Evolutionary conservation across 1,140 invertebrate genomes (phyloP), one percentile per base, ranked within the genome.

Genomic region (Brachionus rubens): DNA sequence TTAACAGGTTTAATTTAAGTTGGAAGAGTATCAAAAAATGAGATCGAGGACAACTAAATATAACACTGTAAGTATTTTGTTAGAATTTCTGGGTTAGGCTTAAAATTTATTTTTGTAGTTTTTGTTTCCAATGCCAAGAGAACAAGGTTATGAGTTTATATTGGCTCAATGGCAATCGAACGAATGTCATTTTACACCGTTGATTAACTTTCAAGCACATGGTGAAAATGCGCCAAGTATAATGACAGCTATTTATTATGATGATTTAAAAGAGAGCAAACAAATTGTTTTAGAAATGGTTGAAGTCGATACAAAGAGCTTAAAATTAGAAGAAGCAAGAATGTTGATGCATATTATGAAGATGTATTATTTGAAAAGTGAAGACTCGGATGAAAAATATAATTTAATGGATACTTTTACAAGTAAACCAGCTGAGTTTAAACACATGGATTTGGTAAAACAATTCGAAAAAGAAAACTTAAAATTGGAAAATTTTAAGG

Each of bases 201-300:
- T 72, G 46, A 72, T 72, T 3, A 72, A 54, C 24, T 72, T 50
- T 50, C 68, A 72, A 40, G 68, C 68, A 33, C 68, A 72, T 24
- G 68, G 68, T 24, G 68, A 72, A 54, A 72, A 72, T 41, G 68
- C 68, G 10, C 68, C 68, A 40, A 33, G 46, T 19, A 54, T 30
- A 10, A 72, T 72, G 68, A 72, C 16, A 19, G 46, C 36, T 48
- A 21, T 72, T 28, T 72, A 50, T 54, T 72, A 72, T 14, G 68
- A 72, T 54, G 68, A 72, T 48, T 33, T 72, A 41, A 72, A 54
- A 28, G 68, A 72, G 16, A 72, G 19, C 2, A 48, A 72, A 54
- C 19, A 72, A 21, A 26, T 72, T 10, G 46, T 72, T 9, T 28
- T 72, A 5, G 68, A 48, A 48, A 72, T 72, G 68, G 68, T 54